Base-by-base conservation (phyloP, 2,797 vertebrate species). In the Synanceia verrucosa region DNA sequence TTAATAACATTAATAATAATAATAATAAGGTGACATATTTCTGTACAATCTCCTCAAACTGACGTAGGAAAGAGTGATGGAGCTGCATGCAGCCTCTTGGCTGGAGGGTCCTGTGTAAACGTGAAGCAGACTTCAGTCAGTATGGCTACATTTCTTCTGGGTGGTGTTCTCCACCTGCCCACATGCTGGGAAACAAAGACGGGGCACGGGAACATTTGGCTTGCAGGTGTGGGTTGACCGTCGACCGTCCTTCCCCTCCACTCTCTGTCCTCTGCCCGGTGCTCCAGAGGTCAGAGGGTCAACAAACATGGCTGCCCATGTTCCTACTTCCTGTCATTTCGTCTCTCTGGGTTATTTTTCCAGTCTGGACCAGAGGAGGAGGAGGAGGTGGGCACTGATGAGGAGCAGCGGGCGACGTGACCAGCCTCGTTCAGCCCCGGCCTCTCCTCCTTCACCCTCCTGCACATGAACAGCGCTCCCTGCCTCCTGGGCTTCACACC, bases 401-500 rank as follows among this genome's bases (percentile, higher is more conserved):
- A 85, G 73, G 78, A 69, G 83, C 59, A 55, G 67, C 44, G 48
- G 69, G 63, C 44, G 0, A 62, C 48, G n/a, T 63, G 51, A 66
- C 68, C 69, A 58, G 72, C 70, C 75, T 74, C 58, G 10, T 63
- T 65, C 43, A 13, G 50, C 46, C 68, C 50, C n/a, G 5, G 36
- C 58, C 60, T 52, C n/a, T 18, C 57, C 59, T 55, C 4, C 14
- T 39, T 7, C 78, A 14, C 29, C 33, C 29, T 65, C 61, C 70
- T 21, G 67, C 3, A 4, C 50, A 51, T 4, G 3, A 28, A 56
- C 62, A 65, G 60, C 33, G 11, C 47, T 47, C 18, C 31, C 21
- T 64, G 31, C 39, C 19, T 61, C 36, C 46, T 23, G 4, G 0
- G 39, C 50, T 69, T 99, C 94, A 98, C 82, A 99, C 97, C 97